These are phyloP conservation scores for Brachionus sp. DNA, from an alignment of 1,140 invertebrate genomes.

Conservation along the genomic window DNA sequence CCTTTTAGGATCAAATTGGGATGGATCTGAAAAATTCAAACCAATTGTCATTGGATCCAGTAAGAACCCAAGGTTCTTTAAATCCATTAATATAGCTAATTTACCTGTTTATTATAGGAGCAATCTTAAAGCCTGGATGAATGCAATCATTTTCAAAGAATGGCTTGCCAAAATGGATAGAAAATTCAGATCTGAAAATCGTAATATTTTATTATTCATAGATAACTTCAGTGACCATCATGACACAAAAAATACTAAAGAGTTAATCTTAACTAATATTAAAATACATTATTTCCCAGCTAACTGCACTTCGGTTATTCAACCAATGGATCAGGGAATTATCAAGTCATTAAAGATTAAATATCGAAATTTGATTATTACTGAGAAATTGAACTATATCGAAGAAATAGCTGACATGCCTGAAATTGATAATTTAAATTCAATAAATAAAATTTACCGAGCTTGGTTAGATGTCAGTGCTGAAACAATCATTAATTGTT, in stretches of 20 bases:
- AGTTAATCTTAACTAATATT: constrained; percentile 46
- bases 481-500: too few species aligned
- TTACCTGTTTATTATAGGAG: constrained; percentile 47
- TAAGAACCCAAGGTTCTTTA: constrained; percentile 49
- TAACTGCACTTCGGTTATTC: constrained; percentile 59
- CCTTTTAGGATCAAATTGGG: constrained; percentile 46
- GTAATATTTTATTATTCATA: constrained; percentile 46
- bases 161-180: constrained; percentile 47
- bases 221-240: constrained; percentile 47
- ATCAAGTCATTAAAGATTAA: constrained; percentile 54
- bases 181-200: constrained; percentile 10
- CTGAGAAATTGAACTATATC: neutral
- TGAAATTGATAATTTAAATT: too few species aligned
- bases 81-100: constrained; percentile 44
- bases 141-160: constrained; percentile 49
- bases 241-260: too few species aligned
- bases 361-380: constrained; percentile 24
- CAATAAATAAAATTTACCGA: too few species aligned
- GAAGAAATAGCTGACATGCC: neutral
- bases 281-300: constrained; percentile 58
- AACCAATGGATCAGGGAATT: constrained; percentile 60
- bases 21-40: constrained; percentile 47
- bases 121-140: constrained; percentile 48
- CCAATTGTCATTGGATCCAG: constrained; percentile 49
- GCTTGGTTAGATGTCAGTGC: too few species aligned